Percentiles rank a stretch among this genome's conserved stretches.
Conservation (phyloP, 1,140 invertebrate genomes). For the Lordiphosa mommai region DNA sequence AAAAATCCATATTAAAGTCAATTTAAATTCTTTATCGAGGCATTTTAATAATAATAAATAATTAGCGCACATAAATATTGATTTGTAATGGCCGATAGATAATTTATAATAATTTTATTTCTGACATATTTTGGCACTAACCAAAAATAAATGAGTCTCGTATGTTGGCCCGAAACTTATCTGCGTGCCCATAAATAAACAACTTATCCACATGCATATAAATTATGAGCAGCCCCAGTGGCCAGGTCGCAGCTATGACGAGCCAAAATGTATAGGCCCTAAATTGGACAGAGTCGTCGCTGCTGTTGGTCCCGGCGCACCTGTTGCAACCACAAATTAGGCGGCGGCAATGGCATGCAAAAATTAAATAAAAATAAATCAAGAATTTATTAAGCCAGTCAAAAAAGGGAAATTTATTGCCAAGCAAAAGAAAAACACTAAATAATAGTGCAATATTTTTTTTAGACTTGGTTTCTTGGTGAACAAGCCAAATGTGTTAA, state of each 20-base stretch:
- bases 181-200: slow-evolving; percentile 47
- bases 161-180: slow-evolving; percentile 33
- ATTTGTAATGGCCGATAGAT: slow-evolving; percentile 40
- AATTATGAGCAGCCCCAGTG: slow-evolving; percentile 44
- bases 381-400: slow-evolving; percentile 15
- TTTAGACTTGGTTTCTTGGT: background rate
- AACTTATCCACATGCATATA: slow-evolving; percentile 47
- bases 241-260: slow-evolving; percentile 10
- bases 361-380: slow-evolving; percentile 20
- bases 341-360: slow-evolving; percentile 12
- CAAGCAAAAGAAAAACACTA: slow-evolving; percentile 24
- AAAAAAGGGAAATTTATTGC: slow-evolving; percentile 14
- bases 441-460: slow-evolving; percentile 10
- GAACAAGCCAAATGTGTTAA: slow-evolving; percentile 7
- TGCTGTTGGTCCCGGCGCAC: slow-evolving; percentile 18
- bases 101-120: slow-evolving; percentile 27
- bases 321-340: slow-evolving; percentile 63
- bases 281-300: background rate
- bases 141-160: slow-evolving; percentile 50
- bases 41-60: slow-evolving; percentile 38
- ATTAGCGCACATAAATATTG: slow-evolving; percentile 52
- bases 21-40: background rate
- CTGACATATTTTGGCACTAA: slow-evolving; percentile 18
- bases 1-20: slow-evolving; percentile 5
- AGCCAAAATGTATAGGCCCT: slow-evolving; percentile 1